Conservation (phyloP, 2,888 invertebrate species). For the Lycia hirtaria region DNA sequence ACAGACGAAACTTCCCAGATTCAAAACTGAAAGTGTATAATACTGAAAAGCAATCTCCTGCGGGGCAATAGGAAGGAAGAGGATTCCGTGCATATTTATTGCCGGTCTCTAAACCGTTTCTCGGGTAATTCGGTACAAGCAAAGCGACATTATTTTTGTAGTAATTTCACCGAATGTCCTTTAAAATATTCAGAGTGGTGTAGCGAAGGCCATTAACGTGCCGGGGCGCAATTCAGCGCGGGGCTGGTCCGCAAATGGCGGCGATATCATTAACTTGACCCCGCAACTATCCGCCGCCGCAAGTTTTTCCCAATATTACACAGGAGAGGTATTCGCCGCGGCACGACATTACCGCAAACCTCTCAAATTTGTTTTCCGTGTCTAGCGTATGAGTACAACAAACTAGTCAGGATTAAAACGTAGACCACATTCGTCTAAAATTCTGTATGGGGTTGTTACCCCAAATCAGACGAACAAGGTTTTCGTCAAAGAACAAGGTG, state of each 20-base stretch:
- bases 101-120: slow-evolving; percentile 80
- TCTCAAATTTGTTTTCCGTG: slow-evolving; percentile 59
- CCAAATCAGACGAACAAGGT: too few relatives aligned
- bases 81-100: slow-evolving; percentile 81
- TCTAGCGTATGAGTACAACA: slow-evolving; percentile 32
- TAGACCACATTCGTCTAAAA: not conserved
- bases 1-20: slow-evolving; percentile 32
- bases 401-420: slow-evolving; percentile 16
- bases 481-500: too few relatives aligned
- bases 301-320: slow-evolving; percentile 83
- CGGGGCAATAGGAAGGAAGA: slow-evolving; percentile 76
- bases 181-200: slow-evolving; percentile 84
- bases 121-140: slow-evolving; percentile 83
- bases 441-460: not conserved
- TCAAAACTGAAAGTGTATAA: slow-evolving; percentile 68
- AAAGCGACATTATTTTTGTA: slow-evolving; percentile 84
- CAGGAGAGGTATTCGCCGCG: slow-evolving; percentile 69
- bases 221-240: slow-evolving; percentile 79
- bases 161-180: slow-evolving; percentile 84
- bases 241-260: slow-evolving; percentile 81
- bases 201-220: slow-evolving; percentile 83
- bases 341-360: slow-evolving; percentile 51
- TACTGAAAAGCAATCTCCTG: slow-evolving; percentile 77
- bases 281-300: slow-evolving; percentile 76
- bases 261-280: slow-evolving; percentile 84